These are phyloP conservation scores for Lepidocyrtoides sp. DNA, from an alignment of 2,888 invertebrate species.

Conservation along the genomic window DNA sequence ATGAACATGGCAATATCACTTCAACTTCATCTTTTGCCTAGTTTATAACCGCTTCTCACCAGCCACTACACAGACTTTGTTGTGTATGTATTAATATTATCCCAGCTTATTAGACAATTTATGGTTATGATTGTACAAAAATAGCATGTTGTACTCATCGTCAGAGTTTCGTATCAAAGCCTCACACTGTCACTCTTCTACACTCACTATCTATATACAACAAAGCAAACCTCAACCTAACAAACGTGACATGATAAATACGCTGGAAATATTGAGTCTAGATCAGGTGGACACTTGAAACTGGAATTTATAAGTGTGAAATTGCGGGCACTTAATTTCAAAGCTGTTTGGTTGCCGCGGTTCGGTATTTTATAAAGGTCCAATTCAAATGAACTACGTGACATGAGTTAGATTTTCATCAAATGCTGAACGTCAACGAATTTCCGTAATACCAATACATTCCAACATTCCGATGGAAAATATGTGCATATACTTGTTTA, in stretches of 20 bases:
- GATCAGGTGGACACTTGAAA: slow-evolving; percentile 26
- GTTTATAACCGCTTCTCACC: no score
- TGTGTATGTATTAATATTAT: no score
- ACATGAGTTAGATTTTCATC: not conserved
- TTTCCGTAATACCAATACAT: not conserved
- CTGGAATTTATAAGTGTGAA: slow-evolving; percentile 4
- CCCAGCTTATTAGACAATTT: not conserved
- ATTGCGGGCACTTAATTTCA: slow-evolving; percentile 15
- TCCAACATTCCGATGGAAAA: not conserved
- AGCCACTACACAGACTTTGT: no score
- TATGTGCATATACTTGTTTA: not conserved
- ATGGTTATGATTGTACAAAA: not conserved
- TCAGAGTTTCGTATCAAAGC: no score
- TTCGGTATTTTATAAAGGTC: not conserved
- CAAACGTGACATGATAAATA: not conserved
- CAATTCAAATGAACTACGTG: not conserved
- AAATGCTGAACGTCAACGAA: not conserved
- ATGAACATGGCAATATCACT: not conserved
- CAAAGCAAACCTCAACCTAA: no score
- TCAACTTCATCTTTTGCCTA: no score
- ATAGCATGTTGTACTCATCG: no score
- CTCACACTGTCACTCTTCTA: no score
- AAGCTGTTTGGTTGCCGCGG: not conserved
- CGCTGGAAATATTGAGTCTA: not conserved
- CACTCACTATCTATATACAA: no score